These are phyloP conservation scores for Salvator merianae DNA, from an alignment of 2,113 vertebrate genomes.

Conservation along the genomic window DNA sequence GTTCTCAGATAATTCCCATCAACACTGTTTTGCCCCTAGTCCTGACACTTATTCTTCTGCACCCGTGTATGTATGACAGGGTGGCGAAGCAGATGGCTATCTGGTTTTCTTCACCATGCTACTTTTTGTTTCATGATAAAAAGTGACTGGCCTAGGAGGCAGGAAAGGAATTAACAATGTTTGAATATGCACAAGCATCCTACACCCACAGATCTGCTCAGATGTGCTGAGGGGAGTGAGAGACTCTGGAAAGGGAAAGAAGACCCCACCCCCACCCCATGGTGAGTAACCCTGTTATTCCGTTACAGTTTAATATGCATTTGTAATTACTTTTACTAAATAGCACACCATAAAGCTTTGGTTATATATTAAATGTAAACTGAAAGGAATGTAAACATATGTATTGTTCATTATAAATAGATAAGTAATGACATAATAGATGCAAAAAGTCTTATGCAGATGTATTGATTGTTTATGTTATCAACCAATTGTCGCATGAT, in stretches of 20 bases:
- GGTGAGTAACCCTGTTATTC: conserved; percentile 76
- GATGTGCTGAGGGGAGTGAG: conserved; percentile 69
- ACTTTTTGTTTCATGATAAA: conserved; percentile 35
- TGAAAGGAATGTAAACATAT: conserved; percentile 99
- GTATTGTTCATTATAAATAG: conserved; percentile 99
- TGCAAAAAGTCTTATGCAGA: conserved; percentile 85
- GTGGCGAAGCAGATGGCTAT: background rate
- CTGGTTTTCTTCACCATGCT: conserved; percentile 11
- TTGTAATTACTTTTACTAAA: conserved; percentile 90
- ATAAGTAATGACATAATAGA: conserved; percentile 84
- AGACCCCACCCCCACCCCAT: conserved; percentile 43
- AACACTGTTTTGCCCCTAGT: conserved; percentile 32
- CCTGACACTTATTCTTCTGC: conserved; percentile 48
- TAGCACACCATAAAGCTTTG: conserved; percentile 90
- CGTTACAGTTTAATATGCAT: conserved; percentile 81
- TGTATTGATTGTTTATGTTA: conserved; percentile 91
- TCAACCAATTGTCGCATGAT: conserved; percentile 94
- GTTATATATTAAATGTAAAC: conserved; percentile 97
- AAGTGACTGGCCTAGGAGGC: conserved; percentile 62
- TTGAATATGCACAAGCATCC: conserved; percentile 23
- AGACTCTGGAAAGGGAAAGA: conserved; percentile 65
- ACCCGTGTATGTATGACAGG: background rate
- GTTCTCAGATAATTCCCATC: background rate
- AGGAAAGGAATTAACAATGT: conserved; percentile 14
- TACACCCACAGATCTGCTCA: conserved; percentile 19